Evolutionary conservation across 2,113 vertebrate genomes (phyloP).

Genomic region (Spea multiplicata): DNA sequence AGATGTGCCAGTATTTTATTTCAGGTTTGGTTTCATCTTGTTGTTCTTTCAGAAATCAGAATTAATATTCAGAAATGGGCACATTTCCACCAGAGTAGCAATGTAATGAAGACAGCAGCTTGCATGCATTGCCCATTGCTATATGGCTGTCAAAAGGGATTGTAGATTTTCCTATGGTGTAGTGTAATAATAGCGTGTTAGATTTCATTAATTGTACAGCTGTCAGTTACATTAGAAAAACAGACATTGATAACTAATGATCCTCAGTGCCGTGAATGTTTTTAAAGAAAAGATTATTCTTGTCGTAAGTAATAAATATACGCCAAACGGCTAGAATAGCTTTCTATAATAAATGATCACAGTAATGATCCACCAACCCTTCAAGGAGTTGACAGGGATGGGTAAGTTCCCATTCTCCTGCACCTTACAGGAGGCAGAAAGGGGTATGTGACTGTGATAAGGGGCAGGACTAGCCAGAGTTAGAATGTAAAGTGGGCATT

Average conservation of each 20-base stretch:
- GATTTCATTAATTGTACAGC: constrained; percentile 19
- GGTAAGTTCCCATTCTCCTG: no score
- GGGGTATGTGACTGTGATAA: no score
- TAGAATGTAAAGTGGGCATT: no score
- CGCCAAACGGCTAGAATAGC: no score
- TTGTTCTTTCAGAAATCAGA: constrained; percentile 3
- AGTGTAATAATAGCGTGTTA: constrained; percentile 17
- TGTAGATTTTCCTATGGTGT: neutral
- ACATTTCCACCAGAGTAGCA: neutral
- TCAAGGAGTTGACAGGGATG: no score
- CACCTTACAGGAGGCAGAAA: no score
- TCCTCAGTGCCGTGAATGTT: neutral
- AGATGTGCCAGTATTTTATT: neutral
- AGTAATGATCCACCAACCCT: no score
- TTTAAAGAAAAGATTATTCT: no score
- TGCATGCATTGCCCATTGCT: neutral
- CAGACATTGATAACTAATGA: neutral
- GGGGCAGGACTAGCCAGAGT: no score
- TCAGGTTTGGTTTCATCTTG: constrained; percentile 14
- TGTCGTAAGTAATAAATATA: no score
- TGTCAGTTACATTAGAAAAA: constrained; percentile 21
- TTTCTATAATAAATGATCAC: no score
- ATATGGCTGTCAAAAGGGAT: constrained; percentile 12
- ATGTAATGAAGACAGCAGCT: neutral
- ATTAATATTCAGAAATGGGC: constrained; percentile 13